Percentiles rank a stretch among this genome's conserved stretches.
phyloP scores from a whole-genome alignment of 2,797 vertebrate species.

The Argentina silus region DNA sequence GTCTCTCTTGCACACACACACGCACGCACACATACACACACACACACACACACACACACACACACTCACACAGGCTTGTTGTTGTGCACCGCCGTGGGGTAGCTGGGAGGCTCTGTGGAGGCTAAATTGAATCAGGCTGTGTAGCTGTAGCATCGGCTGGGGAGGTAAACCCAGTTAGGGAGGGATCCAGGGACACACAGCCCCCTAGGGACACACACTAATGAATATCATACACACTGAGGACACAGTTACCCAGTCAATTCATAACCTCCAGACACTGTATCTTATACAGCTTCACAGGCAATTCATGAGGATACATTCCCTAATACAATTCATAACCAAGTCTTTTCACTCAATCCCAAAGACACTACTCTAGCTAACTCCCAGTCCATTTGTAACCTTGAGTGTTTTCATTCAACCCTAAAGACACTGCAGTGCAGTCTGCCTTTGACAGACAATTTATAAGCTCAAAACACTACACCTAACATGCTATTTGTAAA shows the following conservation, averaged over 20 bases:
- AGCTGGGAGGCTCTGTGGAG: slow-evolving; percentile 31
- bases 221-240: slow-evolving; percentile 48
- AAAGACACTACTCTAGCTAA: too few species aligned
- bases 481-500: too few species aligned
- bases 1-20: background rate
- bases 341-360: background rate
- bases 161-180: slow-evolving; percentile 55
- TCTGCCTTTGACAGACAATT: background rate
- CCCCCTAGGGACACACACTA: slow-evolving; percentile 48
- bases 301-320: background rate
- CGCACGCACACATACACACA: slow-evolving; percentile 10
- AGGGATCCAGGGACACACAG: slow-evolving; percentile 38
- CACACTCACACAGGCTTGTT: slow-evolving; percentile 11
- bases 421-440: too few species aligned
- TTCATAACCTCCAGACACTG: slow-evolving; percentile 23
- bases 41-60: slow-evolving; percentile 17
- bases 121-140: slow-evolving; percentile 55
- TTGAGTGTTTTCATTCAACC: background rate
- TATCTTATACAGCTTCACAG: background rate
- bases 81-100: slow-evolving; percentile 3
- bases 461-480: background rate
- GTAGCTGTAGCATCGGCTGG: slow-evolving; percentile 26
- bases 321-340: background rate
- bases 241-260: slow-evolving; percentile 38
- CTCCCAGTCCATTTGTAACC: too few species aligned